phyloP scores from a whole-genome alignment of 1,140 invertebrate genomes.

The Drosophila ficusphila region DNA sequence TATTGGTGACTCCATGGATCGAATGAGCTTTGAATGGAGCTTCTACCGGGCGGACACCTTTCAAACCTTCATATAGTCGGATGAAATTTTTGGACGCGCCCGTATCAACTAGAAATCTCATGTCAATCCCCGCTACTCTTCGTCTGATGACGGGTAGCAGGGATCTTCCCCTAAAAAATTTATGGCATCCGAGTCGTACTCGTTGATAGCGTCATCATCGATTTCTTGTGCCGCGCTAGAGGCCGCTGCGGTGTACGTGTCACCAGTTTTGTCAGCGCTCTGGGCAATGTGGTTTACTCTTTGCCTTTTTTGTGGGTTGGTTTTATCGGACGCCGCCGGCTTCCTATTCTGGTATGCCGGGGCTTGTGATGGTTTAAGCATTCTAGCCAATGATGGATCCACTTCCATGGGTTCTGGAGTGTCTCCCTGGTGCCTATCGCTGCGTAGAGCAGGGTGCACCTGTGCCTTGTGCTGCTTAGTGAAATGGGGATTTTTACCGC shows the following conservation, averaged over 20 bases:
- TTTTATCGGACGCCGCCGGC: slow-evolving; percentile 2
- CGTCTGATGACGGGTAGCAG: background rate
- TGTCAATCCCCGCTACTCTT: background rate
- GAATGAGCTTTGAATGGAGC: background rate
- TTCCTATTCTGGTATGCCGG: background rate
- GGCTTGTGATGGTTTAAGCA: slow-evolving; percentile 5
- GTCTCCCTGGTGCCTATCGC: background rate
- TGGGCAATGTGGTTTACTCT: slow-evolving; percentile 13
- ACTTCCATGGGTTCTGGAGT: slow-evolving; percentile 25
- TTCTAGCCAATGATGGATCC: slow-evolving; percentile 21
- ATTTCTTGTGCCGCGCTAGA: background rate
- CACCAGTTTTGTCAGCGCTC: background rate
- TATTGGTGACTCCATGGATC: background rate
- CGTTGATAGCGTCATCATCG: too few species aligned
- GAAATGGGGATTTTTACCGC: too few species aligned
- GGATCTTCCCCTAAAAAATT: background rate
- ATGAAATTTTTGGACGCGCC: background rate
- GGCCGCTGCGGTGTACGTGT: too few species aligned
- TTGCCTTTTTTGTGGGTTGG: slow-evolving; percentile 1
- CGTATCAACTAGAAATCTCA: background rate
- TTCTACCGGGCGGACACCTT: background rate
- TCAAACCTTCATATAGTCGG: background rate
- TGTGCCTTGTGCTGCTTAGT: slow-evolving; percentile 9
- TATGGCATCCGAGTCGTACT: too few species aligned
- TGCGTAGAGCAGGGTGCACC: background rate